Base-by-base conservation (phyloP, 2,797 vertebrate genomes). In the Pseudochirops cupreus region DNA sequence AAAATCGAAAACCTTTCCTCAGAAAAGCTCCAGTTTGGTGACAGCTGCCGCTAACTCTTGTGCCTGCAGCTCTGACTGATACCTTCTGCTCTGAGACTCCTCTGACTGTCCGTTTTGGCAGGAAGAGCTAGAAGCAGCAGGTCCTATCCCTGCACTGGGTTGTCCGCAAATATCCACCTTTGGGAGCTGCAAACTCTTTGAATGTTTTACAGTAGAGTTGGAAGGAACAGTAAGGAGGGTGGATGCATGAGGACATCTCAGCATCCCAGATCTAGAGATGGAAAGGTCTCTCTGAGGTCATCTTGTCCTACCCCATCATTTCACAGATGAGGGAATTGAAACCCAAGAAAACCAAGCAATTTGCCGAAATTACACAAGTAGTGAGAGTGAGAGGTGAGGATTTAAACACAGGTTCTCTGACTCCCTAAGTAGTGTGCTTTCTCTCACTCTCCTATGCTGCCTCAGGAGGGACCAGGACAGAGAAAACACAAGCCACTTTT, bases 61-160 rank as follows among this genome's bases (percentile, higher is more conserved):
- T 96, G 96, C 96, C 96, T 97, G 62, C 67, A 91, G 90, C 92
- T 92, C 33, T 90, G 91, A 46, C 91, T 74, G 31, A 55, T 87
- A 26, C 29, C 67, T 46, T 62, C 58, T 56, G 33, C 53, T 74
- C 56, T 90, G 94, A 91, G 89, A 96, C 56, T 93, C 53, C 94
- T 46, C 93, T 91, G 16, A 46, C 56, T 11, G 50, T 53, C 90
- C 6, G 1, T 55, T 91, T 54, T 55, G 90, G 54, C 90, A 91
- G 53, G 10, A 91, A 55, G 90, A 55, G 29, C 28, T 53, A 53
- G 50, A 53, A 55, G 33, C 28, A 91, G 13, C 14, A 21, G 1
- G 53, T 26, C 39, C 39, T 21, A 87, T 87, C 74, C 39, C 39
- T 50, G 39, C 21, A 46, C 24, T 87, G 7, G 3, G 21, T 87